Conservation (phyloP, 2,797 vertebrate genomes). For the Pangasius macronema region DNA sequence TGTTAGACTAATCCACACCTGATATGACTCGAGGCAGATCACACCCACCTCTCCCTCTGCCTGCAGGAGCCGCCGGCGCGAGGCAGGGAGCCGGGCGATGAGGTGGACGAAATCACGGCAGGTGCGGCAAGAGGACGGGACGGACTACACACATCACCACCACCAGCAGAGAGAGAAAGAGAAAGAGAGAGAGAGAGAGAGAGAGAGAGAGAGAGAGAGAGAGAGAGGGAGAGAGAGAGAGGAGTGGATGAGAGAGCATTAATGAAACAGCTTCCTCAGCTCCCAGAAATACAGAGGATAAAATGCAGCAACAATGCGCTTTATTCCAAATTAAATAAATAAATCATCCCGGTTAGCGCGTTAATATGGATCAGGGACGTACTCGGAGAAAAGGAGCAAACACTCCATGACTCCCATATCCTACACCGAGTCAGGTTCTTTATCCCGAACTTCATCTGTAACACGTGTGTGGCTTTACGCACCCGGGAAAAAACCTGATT, state of each 20-base stretch:
- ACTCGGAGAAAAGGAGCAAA: not conserved
- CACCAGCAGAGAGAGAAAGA: not conserved
- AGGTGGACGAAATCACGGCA: too few species aligned
- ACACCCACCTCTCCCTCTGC: too few species aligned
- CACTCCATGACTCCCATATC: not conserved
- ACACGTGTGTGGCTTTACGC: not conserved
- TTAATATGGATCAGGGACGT: not conserved
- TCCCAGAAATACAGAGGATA: not conserved
- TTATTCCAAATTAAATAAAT: not conserved
- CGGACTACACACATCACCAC: conserved; percentile 72
- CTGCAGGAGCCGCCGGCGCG: too few species aligned
- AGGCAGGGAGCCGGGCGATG: too few species aligned
- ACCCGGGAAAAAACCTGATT: too few species aligned
- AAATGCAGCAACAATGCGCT: not conserved
- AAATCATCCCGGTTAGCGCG: not conserved
- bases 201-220: too few species aligned
- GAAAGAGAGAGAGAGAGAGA: too few species aligned
- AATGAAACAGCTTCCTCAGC: not conserved
- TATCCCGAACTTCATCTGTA: not conserved
- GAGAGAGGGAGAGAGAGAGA: too few species aligned
- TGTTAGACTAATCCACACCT: too few species aligned
- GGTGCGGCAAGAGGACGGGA: too few species aligned
- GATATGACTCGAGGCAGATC: too few species aligned
- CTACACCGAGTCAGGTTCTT: not conserved
- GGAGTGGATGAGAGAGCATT: not conserved